Evolutionary conservation across 2,797 vertebrate genomes (phyloP).

Genomic region (Chrosomus eos): DNA sequence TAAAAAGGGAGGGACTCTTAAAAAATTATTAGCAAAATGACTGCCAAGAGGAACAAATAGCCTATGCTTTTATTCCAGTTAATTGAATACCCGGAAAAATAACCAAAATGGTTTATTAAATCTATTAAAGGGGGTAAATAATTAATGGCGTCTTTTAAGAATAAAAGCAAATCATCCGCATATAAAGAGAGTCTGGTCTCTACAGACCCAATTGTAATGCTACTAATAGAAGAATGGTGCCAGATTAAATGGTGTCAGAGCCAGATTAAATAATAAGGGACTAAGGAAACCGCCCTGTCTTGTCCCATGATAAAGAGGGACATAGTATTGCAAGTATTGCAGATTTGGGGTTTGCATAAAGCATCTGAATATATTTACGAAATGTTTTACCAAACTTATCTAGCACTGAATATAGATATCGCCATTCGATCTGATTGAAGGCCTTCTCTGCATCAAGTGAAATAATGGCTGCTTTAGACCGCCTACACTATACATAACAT

Average conservation of each 20-base stretch:
- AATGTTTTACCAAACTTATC: neutral
- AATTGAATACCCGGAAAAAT: neutral
- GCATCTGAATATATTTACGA: too few relatives aligned
- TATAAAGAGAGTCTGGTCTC: neutral
- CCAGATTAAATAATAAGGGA: neutral
- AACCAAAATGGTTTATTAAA: neutral
- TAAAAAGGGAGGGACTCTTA: neutral
- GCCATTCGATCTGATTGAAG: neutral
- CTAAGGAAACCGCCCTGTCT: neutral
- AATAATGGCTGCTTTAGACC: neutral
- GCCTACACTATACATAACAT: constrained; percentile 10
- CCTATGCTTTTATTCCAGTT: neutral
- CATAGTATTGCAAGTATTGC: too few relatives aligned
- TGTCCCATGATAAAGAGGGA: neutral
- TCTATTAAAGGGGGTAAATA: neutral
- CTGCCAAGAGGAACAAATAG: neutral
- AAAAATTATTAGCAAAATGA: neutral
- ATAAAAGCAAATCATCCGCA: neutral
- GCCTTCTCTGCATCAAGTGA: neutral
- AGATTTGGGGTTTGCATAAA: too few relatives aligned
- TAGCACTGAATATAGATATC: neutral
- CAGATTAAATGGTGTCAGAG: too few relatives aligned
- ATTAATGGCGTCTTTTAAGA: neutral
- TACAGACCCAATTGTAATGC: neutral
- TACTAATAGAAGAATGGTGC: neutral